phyloP scores from a whole-genome alignment of 2,888 invertebrate genomes.

The Eutolmus rufibarbis region DNA sequence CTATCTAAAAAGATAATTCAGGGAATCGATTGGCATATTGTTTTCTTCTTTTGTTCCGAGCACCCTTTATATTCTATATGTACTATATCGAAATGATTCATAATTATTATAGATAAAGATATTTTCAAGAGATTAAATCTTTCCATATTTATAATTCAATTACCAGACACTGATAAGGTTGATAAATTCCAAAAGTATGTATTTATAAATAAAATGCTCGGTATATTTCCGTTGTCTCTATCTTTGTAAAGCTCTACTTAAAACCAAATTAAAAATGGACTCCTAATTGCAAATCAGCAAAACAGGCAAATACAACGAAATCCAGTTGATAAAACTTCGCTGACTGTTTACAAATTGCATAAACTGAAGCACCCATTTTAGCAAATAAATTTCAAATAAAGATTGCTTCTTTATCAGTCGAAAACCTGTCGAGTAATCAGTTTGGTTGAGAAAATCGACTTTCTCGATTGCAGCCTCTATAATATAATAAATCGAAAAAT shows the following conservation, averaged over 20 bases:
- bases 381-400: not conserved
- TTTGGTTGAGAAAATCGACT: not conserved
- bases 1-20: too few relatives aligned
- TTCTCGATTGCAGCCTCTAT: not conserved
- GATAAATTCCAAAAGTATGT: not conserved
- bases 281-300: not conserved
- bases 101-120: too few relatives aligned
- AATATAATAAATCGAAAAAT: not conserved
- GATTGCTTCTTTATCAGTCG: not conserved
- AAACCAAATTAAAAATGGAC: not conserved
- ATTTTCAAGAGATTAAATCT: not conserved
- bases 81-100: too few relatives aligned
- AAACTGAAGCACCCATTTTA: not conserved
- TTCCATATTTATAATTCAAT: not conserved
- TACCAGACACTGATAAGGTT: not conserved
- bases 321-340: not conserved
- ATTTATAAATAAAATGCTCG: not conserved
- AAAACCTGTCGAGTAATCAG: not conserved
- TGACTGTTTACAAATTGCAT: not conserved
- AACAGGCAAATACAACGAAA: not conserved
- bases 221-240: not conserved
- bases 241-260: not conserved
- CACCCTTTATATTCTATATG: too few relatives aligned
- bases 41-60: too few relatives aligned
- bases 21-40: too few relatives aligned